A percentile compares a stretch with the other conserved stretches of the same genome.
Evolutionary conservation across 2,888 invertebrate genomes (phyloP).

Genomic region (Rhynchonema sp.): DNA sequence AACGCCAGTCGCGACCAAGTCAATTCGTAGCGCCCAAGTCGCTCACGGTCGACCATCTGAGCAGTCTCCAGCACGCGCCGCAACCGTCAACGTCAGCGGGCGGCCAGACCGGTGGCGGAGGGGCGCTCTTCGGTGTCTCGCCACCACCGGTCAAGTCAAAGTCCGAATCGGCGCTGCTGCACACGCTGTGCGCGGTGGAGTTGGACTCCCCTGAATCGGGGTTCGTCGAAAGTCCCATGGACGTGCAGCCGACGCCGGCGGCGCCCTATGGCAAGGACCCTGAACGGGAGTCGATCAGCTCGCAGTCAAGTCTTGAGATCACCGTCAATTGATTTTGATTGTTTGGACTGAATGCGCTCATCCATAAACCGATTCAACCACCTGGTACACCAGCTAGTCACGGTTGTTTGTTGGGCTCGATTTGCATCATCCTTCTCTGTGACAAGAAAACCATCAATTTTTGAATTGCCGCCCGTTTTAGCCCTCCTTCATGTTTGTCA

Average conservation of each 20-base stretch:
- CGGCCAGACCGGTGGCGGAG: background rate
- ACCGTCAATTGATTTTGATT: conserved; percentile 12
- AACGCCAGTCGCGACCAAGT: background rate
- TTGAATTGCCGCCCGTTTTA: too few relatives aligned
- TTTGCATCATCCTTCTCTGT: too few relatives aligned
- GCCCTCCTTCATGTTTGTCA: too few relatives aligned
- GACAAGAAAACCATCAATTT: too few relatives aligned
- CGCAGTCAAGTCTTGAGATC: conserved; percentile 17
- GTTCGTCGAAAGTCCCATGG: conserved; percentile 7
- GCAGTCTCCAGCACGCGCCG: background rate
- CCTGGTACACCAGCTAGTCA: too few relatives aligned
- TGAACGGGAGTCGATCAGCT: conserved; percentile 15
- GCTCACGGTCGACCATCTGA: background rate
- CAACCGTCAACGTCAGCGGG: too few relatives aligned
- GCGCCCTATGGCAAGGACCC: conserved; percentile 8
- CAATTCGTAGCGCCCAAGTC: background rate
- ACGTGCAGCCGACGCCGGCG: conserved; percentile 2
- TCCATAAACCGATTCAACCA: too few relatives aligned
- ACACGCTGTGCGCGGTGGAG: conserved; percentile 7
- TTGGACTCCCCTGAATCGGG: conserved; percentile 15
- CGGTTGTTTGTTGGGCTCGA: too few relatives aligned
- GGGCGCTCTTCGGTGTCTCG: background rate
- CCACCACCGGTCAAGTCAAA: conserved; percentile 4
- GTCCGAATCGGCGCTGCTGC: conserved; percentile 7
- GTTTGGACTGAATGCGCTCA: too few relatives aligned